These are phyloP conservation scores for Melikaiella ostensackeni DNA, from an alignment of 2,888 invertebrate genomes.

Conservation along the genomic window DNA sequence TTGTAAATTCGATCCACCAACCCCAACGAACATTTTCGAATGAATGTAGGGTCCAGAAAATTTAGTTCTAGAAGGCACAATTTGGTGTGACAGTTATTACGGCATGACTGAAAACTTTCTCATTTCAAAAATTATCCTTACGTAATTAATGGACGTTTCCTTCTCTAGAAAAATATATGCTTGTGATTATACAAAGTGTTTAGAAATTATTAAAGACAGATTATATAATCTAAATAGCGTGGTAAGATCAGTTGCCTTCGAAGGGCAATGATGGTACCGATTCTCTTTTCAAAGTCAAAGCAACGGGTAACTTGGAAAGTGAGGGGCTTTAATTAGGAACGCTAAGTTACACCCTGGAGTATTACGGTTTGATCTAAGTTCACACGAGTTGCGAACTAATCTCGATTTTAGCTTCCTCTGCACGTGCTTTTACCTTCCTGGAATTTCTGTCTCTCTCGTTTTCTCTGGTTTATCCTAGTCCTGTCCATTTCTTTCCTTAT, in stretches of 20 bases:
- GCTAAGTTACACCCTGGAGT: slow-evolving; percentile 31
- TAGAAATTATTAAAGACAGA: not conserved
- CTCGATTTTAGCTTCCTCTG: slow-evolving; percentile 20
- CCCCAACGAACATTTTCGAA: not conserved
- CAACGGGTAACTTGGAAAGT: slow-evolving; percentile 19
- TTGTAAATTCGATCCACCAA: slow-evolving; percentile 10
- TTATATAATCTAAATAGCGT: not conserved
- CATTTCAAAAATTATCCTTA: too few relatives aligned
- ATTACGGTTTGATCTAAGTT: slow-evolving; percentile 35
- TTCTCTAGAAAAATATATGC: too few relatives aligned
- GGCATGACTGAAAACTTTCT: not conserved
- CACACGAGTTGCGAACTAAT: slow-evolving; percentile 33
- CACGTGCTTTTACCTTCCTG: not conserved
- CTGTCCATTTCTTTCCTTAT: not conserved
- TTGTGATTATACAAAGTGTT: too few relatives aligned
- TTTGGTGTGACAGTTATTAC: not conserved
- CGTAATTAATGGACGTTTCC: too few relatives aligned
- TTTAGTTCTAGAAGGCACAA: not conserved
- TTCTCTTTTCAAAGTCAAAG: slow-evolving; percentile 33
- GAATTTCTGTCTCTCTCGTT: not conserved
- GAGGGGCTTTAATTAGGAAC: slow-evolving; percentile 30
- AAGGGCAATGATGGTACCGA: not conserved
- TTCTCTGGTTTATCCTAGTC: not conserved
- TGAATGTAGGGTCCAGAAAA: not conserved
- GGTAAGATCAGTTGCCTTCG: not conserved